Evolutionary conservation across 2,797 vertebrate genomes (phyloP), one percentile per base, ranked within the genome.

Genomic region (Trachops cirrhosus): DNA sequence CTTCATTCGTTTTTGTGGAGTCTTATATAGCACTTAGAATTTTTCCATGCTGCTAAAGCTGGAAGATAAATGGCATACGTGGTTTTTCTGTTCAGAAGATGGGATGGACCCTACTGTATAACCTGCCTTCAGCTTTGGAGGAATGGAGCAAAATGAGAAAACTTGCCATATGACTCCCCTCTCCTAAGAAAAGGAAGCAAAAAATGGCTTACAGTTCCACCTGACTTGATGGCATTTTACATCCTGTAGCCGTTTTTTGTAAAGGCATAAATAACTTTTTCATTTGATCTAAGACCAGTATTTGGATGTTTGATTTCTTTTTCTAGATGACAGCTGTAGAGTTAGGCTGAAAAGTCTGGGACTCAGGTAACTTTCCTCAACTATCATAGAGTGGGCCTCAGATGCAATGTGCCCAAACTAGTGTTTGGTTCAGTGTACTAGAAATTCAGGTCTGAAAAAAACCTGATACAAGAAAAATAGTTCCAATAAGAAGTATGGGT

Each of bases 261-360:
- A 68, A 96, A 96, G 94, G 91, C 67, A 90, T 90, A 71, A 89
- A n/a, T 96, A 91, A 96, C 89, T 86, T 97, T 86, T 95, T 98
- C 86, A 84, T 97, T 97, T 93, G 22, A 77, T 86, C 84, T 86
- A 89, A 89, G 67, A 71, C 96, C 54, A 84, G n/a, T 89, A 89
- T 37, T 93, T 93, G 50, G 37, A 79, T 83, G 39, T 97, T 75
- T 94, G 48, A n/a, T 73, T 95, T 68, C 52, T 92, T 96, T 97
- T 94, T 94, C 54, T 86, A 87, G 52, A 52, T 59, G 48, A 26
- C 75, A 74, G 64, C 39, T 79, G 3, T 93, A 93, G 62, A 62
- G 19, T 93, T 83, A 59, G 37, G 37, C 34, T 91, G 41, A 89
- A 91, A 89, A 93, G 67, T 19, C 73, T 96, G 86, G 77, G 78